Evolutionary conservation across 1,140 invertebrate species (phyloP).

Genomic region (Episyrphus balteatus): DNA sequence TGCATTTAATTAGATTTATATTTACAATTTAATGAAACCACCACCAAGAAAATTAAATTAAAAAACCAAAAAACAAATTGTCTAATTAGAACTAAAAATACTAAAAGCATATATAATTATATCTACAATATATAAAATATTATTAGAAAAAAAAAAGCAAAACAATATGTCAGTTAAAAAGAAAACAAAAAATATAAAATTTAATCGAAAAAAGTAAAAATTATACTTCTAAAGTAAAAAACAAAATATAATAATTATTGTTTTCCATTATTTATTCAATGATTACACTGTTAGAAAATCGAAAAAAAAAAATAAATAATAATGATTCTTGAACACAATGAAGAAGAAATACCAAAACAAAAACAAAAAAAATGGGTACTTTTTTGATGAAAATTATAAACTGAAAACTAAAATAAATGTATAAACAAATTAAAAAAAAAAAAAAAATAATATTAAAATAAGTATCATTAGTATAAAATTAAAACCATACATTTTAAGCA

Average conservation of each 20-base stretch:
- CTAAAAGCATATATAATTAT: too few species aligned
- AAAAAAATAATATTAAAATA: neutral
- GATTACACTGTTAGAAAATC: constrained; percentile 14
- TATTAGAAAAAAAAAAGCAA: too few species aligned
- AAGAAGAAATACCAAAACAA: constrained; percentile 6
- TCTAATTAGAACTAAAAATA: too few species aligned
- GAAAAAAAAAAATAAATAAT: constrained; percentile 5
- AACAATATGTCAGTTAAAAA: too few species aligned
- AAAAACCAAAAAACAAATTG: too few species aligned
- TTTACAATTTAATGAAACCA: too few species aligned
- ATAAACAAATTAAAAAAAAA: neutral
- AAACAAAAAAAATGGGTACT: constrained; percentile 1
- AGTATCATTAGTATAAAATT: neutral
- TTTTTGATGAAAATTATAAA: constrained; percentile 14
- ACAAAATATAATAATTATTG: constrained; percentile 8
- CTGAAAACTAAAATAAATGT: neutral
- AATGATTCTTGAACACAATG: constrained; percentile 17
- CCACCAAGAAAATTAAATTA: too few species aligned
- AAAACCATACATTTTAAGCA: neutral
- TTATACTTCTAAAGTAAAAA: neutral
- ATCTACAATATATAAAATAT: too few species aligned
- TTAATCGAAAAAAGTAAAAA: too few species aligned
- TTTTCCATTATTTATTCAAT: constrained; percentile 24
- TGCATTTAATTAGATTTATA: too few species aligned
- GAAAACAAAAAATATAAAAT: too few species aligned